Percentiles rank a stretch among this genome's conserved stretches.
These are phyloP conservation scores for Bombus pyrosoma DNA, from an alignment of 1,140 invertebrate species.

Conservation along the genomic window DNA sequence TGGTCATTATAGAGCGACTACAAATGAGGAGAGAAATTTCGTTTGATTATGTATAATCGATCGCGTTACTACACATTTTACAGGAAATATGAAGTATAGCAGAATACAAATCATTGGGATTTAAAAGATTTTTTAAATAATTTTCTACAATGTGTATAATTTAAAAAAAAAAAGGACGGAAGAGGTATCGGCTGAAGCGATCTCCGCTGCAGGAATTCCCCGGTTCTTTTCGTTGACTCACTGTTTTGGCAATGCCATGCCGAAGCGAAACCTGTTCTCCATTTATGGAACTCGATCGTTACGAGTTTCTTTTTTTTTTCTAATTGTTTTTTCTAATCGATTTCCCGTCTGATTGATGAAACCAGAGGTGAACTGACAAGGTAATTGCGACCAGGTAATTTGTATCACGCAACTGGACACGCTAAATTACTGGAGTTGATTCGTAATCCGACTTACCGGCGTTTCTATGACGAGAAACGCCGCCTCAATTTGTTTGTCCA, in stretches of 20 bases:
- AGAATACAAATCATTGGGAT: too few species aligned
- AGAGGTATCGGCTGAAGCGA: background rate
- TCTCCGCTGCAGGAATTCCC: background rate
- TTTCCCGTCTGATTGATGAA: slow-evolving; percentile 3
- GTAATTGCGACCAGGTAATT: slow-evolving; percentile 8
- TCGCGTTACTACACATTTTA: too few species aligned
- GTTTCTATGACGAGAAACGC: background rate
- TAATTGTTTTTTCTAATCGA: background rate
- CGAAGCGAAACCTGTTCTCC: background rate
- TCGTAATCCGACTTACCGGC: background rate
- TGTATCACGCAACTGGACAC: background rate
- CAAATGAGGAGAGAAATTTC: too few species aligned
- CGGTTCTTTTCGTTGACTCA: background rate
- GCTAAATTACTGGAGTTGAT: background rate
- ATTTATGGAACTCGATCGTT: background rate
- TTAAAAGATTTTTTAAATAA: too few species aligned
- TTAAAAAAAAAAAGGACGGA: background rate
- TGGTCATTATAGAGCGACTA: too few species aligned
- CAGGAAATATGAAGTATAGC: too few species aligned
- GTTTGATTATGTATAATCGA: fast-evolving
- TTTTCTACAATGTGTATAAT: too few species aligned
- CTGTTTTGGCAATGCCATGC: background rate
- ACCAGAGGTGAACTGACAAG: background rate
- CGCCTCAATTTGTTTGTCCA: background rate
- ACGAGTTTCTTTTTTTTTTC: background rate